Evolutionary conservation across 1,140 invertebrate species (phyloP), one percentile per base, ranked within the genome.

Genomic region (Drosophila kanapiae): DNA sequence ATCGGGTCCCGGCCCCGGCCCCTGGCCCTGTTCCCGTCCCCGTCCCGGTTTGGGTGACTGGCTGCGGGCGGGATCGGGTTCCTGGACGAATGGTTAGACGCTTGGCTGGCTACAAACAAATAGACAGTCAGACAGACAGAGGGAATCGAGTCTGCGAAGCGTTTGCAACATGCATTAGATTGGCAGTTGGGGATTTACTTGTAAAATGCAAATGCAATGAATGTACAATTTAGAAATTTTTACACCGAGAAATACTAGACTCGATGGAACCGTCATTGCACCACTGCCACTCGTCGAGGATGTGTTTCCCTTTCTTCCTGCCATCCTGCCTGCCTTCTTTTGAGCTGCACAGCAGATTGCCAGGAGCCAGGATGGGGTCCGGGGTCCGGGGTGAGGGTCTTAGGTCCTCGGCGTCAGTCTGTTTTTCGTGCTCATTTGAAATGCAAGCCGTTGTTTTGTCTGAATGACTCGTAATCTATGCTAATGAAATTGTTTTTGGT

Each of bases 131-230:
- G 47, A 62, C 79, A 45, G 75, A 45, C 14, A 43, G 48, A 64
- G 37, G 38, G 75, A 82, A 64, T 78, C 79, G 61, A 75, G 82
- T 74, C 78, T 51, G 79, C 59, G 42, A 63, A 68, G 76, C 76
- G 49, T 54, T 80, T 88, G 81, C 85, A 90, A 90, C 85, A 84
- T 88, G 75, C 85, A 88, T 88, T 88, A 90, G 85, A 88, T 88
- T 88, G 85, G 85, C 85, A 88, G 85, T 90, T 90, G 75, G 85
- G 85, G 85, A 88, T 88, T 88, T 88, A 88, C 85, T 88, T 88
- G 85, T 90, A 88, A 88, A 88, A 88, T 88, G 85, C 85, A 88
- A 88, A 88, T 88, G 85, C 81, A 88, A 88, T 88, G 85, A 90
- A 88, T 88, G 85, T 85, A 88, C 85, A 88, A 90, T 88, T 88